These are phyloP conservation scores for Drosophila hawaiiensis DNA, from an alignment of 2,888 invertebrate species.

Conservation along the genomic window DNA sequence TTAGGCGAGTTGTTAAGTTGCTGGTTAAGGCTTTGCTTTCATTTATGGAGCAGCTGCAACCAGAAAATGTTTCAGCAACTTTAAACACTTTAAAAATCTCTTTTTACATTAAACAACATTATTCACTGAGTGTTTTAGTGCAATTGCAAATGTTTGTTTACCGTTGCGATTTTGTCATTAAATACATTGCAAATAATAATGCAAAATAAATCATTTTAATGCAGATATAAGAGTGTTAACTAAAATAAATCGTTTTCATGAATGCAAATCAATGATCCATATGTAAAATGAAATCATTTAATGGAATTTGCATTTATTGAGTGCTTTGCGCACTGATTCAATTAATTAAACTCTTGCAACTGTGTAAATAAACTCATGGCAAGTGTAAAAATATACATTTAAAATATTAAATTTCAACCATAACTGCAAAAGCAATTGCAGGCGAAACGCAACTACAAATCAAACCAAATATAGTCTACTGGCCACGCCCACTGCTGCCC, in stretches of 20 bases:
- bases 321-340: slow-evolving; percentile 32
- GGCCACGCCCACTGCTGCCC: slow-evolving; percentile 17
- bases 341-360: slow-evolving; percentile 48
- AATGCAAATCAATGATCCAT: slow-evolving; percentile 28
- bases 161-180: slow-evolving; percentile 17
- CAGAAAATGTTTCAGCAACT: slow-evolving; percentile 2
- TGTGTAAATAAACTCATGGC: slow-evolving; percentile 20
- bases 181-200: slow-evolving; percentile 29
- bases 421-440: neutral
- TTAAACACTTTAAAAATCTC: slow-evolving; percentile 2
- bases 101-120: slow-evolving; percentile 9
- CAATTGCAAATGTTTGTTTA: slow-evolving; percentile 12
- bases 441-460: slow-evolving; percentile 10
- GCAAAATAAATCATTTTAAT: slow-evolving; percentile 1
- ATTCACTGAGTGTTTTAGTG: slow-evolving; percentile 39
- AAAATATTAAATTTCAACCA: slow-evolving; percentile 1
- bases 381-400: slow-evolving; percentile 31
- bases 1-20: neutral
- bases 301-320: slow-evolving; percentile 26
- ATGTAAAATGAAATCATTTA: slow-evolving; percentile 35
- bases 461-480: slow-evolving; percentile 4
- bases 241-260: neutral
- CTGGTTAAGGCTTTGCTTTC: neutral
- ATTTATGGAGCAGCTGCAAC: neutral
- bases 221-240: neutral